Percentiles rank a stretch among this genome's conserved stretches.
Conservation (phyloP, 2,113 vertebrate genomes). For the Neopipo cinnamomea region DNA sequence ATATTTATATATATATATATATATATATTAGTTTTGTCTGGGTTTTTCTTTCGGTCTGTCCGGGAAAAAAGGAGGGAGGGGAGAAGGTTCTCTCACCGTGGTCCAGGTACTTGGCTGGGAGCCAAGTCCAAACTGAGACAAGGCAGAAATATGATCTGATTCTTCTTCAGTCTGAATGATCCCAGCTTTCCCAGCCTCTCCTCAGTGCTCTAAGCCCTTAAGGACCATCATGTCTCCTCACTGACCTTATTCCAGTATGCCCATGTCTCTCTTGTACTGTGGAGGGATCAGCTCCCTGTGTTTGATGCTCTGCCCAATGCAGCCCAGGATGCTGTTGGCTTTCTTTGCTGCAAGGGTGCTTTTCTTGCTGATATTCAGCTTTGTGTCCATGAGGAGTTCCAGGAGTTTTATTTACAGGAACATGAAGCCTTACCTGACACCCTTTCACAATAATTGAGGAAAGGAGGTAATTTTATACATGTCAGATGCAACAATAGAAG, state of each 20-base stretch:
- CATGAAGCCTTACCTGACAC: background rate
- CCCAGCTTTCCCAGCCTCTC: background rate
- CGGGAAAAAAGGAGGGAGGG: no score
- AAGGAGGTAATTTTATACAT: background rate
- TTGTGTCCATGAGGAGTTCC: background rate
- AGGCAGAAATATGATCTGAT: background rate
- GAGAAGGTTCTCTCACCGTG: no score
- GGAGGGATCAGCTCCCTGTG: background rate
- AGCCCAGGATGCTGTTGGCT: background rate
- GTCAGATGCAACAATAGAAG: background rate
- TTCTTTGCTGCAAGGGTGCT: background rate
- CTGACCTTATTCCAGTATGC: background rate
- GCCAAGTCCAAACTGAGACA: no score
- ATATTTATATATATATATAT: no score
- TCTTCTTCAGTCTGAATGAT: background rate
- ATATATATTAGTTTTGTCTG: no score
- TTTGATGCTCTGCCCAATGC: background rate
- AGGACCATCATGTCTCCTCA: fast-evolving
- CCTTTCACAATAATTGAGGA: background rate
- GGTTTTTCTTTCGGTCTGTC: no score
- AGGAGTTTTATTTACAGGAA: background rate
- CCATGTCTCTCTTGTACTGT: background rate
- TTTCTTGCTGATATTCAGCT: background rate
- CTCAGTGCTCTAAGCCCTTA: background rate
- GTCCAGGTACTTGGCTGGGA: no score